phyloP scores from a whole-genome alignment of 2,888 invertebrate species.

The Venusia cambrica region DNA sequence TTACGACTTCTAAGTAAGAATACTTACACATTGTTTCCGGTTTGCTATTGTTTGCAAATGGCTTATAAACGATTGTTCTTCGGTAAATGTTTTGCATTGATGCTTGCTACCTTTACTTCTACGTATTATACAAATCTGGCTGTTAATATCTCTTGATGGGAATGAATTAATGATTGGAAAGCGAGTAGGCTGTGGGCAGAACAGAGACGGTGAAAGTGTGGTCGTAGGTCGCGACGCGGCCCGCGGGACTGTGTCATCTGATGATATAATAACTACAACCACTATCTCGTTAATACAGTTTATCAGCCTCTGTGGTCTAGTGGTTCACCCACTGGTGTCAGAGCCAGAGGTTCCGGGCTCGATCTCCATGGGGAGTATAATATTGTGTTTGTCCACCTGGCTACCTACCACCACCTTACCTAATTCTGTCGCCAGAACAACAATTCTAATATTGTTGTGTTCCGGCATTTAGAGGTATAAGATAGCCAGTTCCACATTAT shows the following conservation, averaged over 20 bases:
- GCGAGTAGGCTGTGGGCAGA: conserved; percentile 40
- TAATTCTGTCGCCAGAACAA: too few species aligned
- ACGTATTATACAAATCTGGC: conserved; percentile 24
- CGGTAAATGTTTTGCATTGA: conserved; percentile 32
- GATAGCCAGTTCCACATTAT: too few species aligned
- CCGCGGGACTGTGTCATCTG: conserved; percentile 34
- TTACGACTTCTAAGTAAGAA: conserved; percentile 38
- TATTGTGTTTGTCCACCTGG: too few species aligned
- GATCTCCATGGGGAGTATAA: too few species aligned
- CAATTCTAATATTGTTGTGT: too few species aligned
- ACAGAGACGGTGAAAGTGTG: conserved; percentile 57
- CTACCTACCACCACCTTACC: too few species aligned
- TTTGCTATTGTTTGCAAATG: conserved; percentile 65
- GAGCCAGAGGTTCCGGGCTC: too few species aligned
- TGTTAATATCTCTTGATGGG: conserved; percentile 28
- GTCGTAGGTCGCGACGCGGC: conserved; percentile 50
- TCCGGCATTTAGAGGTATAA: too few species aligned
- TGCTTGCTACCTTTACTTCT: conserved; percentile 24
- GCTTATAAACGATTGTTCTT: conserved; percentile 45
- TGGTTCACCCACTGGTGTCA: too few species aligned
- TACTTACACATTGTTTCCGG: conserved; percentile 55
- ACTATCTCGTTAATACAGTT: conserved; percentile 29
- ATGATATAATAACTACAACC: conserved; percentile 26
- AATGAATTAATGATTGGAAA: conserved; percentile 40
- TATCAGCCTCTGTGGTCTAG: too few species aligned